Base-by-base conservation (phyloP, 2,113 vertebrate genomes). In the Pycnonotus jocosus region DNA sequence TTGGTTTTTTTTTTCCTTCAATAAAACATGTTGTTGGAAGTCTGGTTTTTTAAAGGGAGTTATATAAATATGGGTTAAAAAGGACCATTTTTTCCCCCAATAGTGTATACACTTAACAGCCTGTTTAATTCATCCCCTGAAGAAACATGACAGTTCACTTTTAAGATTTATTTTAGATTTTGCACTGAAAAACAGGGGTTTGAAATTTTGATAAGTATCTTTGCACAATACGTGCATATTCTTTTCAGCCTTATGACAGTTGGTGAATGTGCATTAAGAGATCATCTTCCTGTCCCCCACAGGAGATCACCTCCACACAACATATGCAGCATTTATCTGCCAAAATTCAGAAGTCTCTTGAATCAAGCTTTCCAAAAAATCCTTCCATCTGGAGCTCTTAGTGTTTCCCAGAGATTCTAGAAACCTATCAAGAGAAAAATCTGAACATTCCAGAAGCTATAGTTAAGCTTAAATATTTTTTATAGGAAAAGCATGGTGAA, bases 261-360 rank as follows among this genome's bases (percentile, higher is more conserved):
- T 84, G 83, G 57, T 92, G 89, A 94, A 92, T 96, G 96, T 94
- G 94, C 96, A 94, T 95, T 97, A 94, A 97, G 93, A 94, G 95
- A 96, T 96, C 91, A 94, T 94, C 97, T 98, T 97, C 96, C 96
- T 97, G 96, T 97, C 91, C 93, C 88, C 95, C 91, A 95, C 94
- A 90, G 96, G 95, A 96, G 94, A 90, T 87, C 96, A 97, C 96
- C 95, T 97, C 97, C 81, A 90, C 93, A 96, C 92, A 97, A 90
- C 98, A 97, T 98, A 97, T 97, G 97, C 93, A 96, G 93, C 86
- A 57, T 83, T 95, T 37, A 73, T 97, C 91, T 98, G 97, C 97
- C 97, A 98, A 97, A 95, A 92, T 87, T 96, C 91, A 90, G 40
- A 92, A 97, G 94, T 69, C 90, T 96, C 93, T 94, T 96, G 90